Conservation (phyloP, 2,797 vertebrate species). For the Molossus alvarezi region DNA sequence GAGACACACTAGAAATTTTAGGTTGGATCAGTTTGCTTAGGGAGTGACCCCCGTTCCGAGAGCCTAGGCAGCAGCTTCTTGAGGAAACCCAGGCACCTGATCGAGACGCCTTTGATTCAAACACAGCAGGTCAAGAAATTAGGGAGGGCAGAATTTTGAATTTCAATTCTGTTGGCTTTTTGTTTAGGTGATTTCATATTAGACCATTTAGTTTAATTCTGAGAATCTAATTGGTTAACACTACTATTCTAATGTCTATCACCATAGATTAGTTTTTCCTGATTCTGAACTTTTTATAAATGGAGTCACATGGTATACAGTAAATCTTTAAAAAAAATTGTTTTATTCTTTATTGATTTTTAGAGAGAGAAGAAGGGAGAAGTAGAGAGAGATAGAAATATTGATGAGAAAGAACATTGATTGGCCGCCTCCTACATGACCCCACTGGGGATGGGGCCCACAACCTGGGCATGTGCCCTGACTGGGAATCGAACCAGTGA, state of each 20-base stretch:
- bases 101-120: not conserved
- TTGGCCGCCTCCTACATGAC: no score
- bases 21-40: not conserved
- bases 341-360: no score
- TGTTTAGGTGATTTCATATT: not conserved
- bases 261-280: not conserved
- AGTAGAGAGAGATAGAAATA: no score
- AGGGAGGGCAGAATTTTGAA: not conserved
- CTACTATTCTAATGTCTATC: not conserved
- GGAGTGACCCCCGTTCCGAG: not conserved
- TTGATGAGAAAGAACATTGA: no score
- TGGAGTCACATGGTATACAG: not conserved
- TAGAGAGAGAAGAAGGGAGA: no score
- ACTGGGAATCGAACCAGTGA: no score
- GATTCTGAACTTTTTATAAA: not conserved
- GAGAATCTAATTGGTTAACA: not conserved
- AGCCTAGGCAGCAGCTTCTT: not conserved
- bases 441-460: no score
- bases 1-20: not conserved
- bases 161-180: not conserved
- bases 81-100: not conserved
- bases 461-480: no score
- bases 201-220: slow-evolving; percentile 42
- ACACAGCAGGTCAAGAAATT: not conserved
- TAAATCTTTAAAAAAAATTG: not conserved